Evolutionary conservation across 2,888 invertebrate species (phyloP).

Genomic region (Agrochola lota): DNA sequence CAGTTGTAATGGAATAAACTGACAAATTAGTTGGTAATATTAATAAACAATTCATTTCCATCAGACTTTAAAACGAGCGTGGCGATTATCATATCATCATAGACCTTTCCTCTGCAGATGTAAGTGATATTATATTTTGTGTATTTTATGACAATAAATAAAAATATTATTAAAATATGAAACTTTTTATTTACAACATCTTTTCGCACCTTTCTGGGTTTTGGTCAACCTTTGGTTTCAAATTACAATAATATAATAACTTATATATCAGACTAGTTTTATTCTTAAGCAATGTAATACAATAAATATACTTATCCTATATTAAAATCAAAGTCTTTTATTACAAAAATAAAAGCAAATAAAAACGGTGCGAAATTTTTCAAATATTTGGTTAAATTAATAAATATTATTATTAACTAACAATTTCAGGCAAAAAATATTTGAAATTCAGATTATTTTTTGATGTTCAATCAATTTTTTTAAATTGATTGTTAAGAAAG

Average conservation of each 20-base stretch:
- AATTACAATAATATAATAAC: conserved; percentile 27
- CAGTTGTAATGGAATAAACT: background rate
- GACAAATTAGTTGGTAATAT: no score
- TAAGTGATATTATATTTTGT: background rate
- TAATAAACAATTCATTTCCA: background rate
- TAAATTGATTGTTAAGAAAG: conserved; percentile 34
- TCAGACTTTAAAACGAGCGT: no score
- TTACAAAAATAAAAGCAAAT: conserved; percentile 14
- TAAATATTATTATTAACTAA: conserved; percentile 10
- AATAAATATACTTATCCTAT: conserved; percentile 51
- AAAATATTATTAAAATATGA: conserved; percentile 48
- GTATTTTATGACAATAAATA: background rate
- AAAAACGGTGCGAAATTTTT: conserved; percentile 44
- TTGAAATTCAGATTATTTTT: conserved; percentile 43
- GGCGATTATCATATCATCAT: no score
- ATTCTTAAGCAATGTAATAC: conserved; percentile 20
- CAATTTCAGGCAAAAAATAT: conserved; percentile 23
- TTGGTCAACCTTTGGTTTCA: conserved; percentile 33
- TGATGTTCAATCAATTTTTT: conserved; percentile 24
- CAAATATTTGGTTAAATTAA: conserved; percentile 33
- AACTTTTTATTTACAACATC: conserved; percentile 58
- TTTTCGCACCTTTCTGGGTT: conserved; percentile 47
- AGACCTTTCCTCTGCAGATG: background rate
- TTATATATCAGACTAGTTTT: conserved; percentile 41
- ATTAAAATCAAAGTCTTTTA: conserved; percentile 12